phyloP scores from a whole-genome alignment of 2,113 vertebrate genomes.

The Grammatotria lemairii region DNA sequence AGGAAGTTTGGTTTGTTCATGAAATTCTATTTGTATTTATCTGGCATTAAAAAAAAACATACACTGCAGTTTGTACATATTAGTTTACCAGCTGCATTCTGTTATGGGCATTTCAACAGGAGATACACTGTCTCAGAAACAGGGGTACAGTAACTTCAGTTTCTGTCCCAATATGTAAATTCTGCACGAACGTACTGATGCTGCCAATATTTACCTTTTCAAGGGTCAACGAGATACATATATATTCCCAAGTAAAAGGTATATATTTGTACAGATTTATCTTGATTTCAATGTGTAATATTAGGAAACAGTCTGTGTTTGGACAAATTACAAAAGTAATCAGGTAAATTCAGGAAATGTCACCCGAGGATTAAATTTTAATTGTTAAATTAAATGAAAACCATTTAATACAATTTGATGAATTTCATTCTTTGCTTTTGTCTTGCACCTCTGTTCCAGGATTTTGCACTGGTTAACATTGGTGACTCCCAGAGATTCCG shows the following conservation, averaged over 20 bases:
- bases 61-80: background rate
- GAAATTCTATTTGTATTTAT: background rate
- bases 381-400: background rate
- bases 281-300: background rate
- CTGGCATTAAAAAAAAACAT: background rate
- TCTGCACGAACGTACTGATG: background rate
- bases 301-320: background rate
- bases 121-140: background rate
- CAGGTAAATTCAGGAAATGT: background rate
- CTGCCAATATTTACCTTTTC: background rate
- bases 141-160: background rate
- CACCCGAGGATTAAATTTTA: background rate
- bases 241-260: background rate
- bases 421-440: background rate
- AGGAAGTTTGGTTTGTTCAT: background rate
- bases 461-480: background rate
- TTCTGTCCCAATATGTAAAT: accelerated
- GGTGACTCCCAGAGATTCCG: background rate
- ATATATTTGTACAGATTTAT: background rate
- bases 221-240: background rate
- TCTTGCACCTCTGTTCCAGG: background rate
- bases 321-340: background rate
- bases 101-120: background rate
- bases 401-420: background rate
- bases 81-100: background rate